Evolutionary conservation across 1,140 invertebrate genomes (phyloP), one percentile per base, ranked within the genome.

Genomic region (Drosophila tristis): DNA sequence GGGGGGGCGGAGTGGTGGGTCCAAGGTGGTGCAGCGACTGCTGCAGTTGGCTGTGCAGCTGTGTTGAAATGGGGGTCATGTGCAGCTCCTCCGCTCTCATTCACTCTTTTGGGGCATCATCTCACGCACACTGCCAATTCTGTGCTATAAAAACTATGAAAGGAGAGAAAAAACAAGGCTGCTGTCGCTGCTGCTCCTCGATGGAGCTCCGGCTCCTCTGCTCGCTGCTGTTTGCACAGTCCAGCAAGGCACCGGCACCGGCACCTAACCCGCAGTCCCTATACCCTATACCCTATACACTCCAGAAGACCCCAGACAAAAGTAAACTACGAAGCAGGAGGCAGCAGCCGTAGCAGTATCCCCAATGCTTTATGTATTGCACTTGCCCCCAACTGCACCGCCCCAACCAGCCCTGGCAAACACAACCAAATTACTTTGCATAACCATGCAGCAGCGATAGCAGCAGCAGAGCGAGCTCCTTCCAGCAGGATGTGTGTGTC

Each of bases 381-480:
- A 78, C 82, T 86, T 86, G 81, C 81, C 54, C 16, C 20, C 45
- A 16, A 20, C 23, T 39, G 29, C 13, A 29, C 8, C 15, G 26
- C 42, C n/a, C 16, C 25, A n/a, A 15, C n/a, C 49, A 7, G 31
- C 9, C 8, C 51, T 35, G 58, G 70, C 49, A 84, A 78, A 78
- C 74, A 78, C 80, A 85, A 77, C 84, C 78, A 89, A 90, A 90
- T 89, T 89, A 90, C 85, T 89, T 89, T 89, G 84, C 84, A 89
- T 89, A 89, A 89, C 84, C 84, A 87, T 89, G 84, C 84, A 84
- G 75, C 84, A 77, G 55, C 84, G 73, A 82, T 78, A 67, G 74
- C 16, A 57, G 35, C 35, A 39, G 9, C 3, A 39, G 31, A 35
- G 31, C 31, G 31, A 9, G 31, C 35, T 39, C 11, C 43, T 31